phyloP scores from a whole-genome alignment of 2,113 vertebrate species.

The Sphyrna mokarran region DNA sequence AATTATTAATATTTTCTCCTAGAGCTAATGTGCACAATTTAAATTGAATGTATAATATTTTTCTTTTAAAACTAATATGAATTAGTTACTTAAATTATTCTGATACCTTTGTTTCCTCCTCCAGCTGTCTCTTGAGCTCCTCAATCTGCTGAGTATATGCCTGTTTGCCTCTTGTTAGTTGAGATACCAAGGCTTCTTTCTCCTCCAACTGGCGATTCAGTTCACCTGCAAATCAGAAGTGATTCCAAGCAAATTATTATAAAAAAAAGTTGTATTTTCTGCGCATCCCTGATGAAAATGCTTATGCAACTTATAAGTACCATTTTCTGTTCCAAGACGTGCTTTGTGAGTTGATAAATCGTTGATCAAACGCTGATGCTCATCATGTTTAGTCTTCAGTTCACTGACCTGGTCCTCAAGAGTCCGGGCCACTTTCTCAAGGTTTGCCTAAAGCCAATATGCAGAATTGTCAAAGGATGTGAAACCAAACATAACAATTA shows the following conservation, averaged over 20 bases:
- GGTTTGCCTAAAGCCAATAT: constrained; percentile 43
- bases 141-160: constrained; percentile 69
- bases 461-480: neutral
- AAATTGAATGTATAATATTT: too few relatives aligned
- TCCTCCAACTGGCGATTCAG: constrained; percentile 66
- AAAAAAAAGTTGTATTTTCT: neutral
- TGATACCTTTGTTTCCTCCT: constrained; percentile 69
- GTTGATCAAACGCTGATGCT: constrained; percentile 44
- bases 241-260: neutral
- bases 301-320: neutral
- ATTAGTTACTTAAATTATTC: neutral
- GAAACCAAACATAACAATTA: neutral
- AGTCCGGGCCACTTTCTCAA: constrained; percentile 50
- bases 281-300: neutral
- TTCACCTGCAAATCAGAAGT: constrained; percentile 57
- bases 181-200: constrained; percentile 67
- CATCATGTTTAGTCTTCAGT: constrained; percentile 50
- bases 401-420: constrained; percentile 53
- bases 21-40: neutral
- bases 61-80: neutral
- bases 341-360: constrained; percentile 51
- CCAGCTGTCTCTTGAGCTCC: constrained; percentile 71
- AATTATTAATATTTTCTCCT: neutral
- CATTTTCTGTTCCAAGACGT: constrained; percentile 51
- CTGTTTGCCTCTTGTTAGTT: constrained; percentile 68